Evolutionary conservation across 1,140 invertebrate species (phyloP).

Genomic region (Drosophila chauvacae): DNA sequence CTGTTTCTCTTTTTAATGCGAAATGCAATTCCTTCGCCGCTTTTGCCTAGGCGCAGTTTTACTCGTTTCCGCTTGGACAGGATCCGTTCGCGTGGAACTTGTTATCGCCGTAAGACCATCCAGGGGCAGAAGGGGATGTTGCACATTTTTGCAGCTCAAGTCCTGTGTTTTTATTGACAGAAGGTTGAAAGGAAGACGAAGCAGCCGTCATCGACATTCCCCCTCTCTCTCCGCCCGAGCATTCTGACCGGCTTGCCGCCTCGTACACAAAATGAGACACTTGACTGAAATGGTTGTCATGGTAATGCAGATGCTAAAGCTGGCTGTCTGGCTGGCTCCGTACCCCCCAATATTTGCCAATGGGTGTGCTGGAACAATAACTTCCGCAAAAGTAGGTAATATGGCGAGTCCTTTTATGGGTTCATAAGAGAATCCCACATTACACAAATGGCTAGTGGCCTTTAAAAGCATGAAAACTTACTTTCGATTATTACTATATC

Average conservation of each 20-base stretch:
- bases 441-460: not conserved
- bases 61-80: conserved; percentile 67
- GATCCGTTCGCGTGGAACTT: conserved; percentile 71
- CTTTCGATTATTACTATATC: not conserved
- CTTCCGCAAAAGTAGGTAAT: conserved; percentile 3
- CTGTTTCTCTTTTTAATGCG: conserved; percentile 47
- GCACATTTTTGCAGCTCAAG: conserved; percentile 52
- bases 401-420: not conserved
- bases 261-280: conserved; percentile 76
- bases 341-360: not conserved
- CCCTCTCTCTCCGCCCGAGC: not conserved
- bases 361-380: conserved; percentile 7
- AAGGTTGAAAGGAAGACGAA: conserved; percentile 37
- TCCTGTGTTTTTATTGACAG: conserved; percentile 59
- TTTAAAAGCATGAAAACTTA: not conserved
- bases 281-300: conserved; percentile 64
- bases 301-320: conserved; percentile 35
- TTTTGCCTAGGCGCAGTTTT: conserved; percentile 41
- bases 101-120: conserved; percentile 46
- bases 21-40: conserved; percentile 29
- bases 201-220: too few species aligned
- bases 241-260: conserved; percentile 47
- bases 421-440: not conserved
- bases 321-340: not conserved
- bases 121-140: conserved; percentile 2